Percentiles rank a stretch among this genome's conserved stretches.
These are phyloP conservation scores for Drosophila pseudoananassae DNA, from an alignment of 1,140 invertebrate species.

Conservation along the genomic window DNA sequence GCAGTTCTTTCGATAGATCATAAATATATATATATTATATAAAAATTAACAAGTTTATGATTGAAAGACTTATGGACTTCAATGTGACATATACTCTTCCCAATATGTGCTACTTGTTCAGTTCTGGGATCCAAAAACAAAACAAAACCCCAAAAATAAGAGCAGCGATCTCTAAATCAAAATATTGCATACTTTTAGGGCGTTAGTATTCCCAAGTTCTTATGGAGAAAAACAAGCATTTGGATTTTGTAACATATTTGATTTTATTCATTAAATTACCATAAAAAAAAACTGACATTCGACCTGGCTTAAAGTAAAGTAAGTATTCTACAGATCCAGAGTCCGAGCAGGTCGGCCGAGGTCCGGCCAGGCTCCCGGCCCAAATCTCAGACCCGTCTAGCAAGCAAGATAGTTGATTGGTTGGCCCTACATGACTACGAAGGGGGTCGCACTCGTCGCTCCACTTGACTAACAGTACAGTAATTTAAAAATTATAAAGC, in stretches of 20 bases:
- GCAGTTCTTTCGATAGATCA: no score
- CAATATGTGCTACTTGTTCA: no score
- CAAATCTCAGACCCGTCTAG: slow-evolving; percentile 21
- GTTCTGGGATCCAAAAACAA: no score
- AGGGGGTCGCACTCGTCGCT: slow-evolving; percentile 32
- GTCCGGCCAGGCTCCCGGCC: not conserved
- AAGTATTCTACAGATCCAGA: slow-evolving; percentile 29
- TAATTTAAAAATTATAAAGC: slow-evolving; percentile 77
- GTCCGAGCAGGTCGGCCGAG: not conserved
- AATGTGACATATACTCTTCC: no score
- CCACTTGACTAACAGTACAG: slow-evolving; percentile 68
- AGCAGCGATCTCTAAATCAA: no score
- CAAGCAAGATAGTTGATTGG: slow-evolving; percentile 59
- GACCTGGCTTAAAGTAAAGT: slow-evolving; percentile 57
- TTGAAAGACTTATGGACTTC: no score
- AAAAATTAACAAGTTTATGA: no score
- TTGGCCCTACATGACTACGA: slow-evolving; percentile 40
- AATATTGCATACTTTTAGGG: not conserved
- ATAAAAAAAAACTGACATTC: slow-evolving; percentile 55
- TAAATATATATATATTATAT: no score
- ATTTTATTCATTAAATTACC: slow-evolving; percentile 57
- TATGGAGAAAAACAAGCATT: not conserved
- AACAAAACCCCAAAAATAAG: no score
- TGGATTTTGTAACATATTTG: slow-evolving; percentile 8
- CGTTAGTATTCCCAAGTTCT: not conserved